These are phyloP conservation scores for Lapara coniferarum DNA, from an alignment of 2,888 invertebrate genomes.

Conservation along the genomic window DNA sequence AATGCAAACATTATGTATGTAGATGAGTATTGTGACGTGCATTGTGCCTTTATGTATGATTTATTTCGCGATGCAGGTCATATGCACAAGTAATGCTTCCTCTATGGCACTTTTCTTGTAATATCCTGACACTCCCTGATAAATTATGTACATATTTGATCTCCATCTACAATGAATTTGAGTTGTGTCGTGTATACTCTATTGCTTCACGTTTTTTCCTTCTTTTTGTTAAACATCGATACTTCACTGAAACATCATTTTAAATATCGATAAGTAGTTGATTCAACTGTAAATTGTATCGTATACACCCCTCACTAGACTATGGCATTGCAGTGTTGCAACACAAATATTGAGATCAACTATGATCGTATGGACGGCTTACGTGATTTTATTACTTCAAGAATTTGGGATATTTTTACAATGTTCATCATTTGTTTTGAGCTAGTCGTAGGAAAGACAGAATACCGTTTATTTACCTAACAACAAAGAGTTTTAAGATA, in stretches of 20 bases:
- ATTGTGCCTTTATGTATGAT: slow-evolving; percentile 16
- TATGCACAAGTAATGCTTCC: slow-evolving; percentile 23
- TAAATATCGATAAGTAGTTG: too few species aligned
- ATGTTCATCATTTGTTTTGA: background rate
- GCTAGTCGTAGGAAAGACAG: background rate
- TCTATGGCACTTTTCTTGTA: slow-evolving; percentile 20
- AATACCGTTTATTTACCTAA: background rate
- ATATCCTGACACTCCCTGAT: slow-evolving; percentile 22
- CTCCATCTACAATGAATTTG: background rate
- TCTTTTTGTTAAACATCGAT: too few species aligned
- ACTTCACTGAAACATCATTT: too few species aligned
- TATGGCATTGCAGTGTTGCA: background rate
- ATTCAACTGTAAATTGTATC: too few species aligned
- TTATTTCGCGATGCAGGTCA: slow-evolving; percentile 21
- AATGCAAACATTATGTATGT: slow-evolving; percentile 46
- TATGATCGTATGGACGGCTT: background rate
- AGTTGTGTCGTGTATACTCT: background rate
- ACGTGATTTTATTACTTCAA: slow-evolving; percentile 18
- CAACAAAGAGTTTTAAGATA: too few species aligned
- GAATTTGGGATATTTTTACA: slow-evolving; percentile 11
- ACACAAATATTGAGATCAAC: background rate
- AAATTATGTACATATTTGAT: slow-evolving; percentile 19
- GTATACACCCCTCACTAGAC: background rate
- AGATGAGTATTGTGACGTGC: slow-evolving; percentile 19
- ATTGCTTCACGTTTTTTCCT: background rate